Conservation (phyloP, 2,888 invertebrate species). For the Aphidoletes aphidimyza region DNA sequence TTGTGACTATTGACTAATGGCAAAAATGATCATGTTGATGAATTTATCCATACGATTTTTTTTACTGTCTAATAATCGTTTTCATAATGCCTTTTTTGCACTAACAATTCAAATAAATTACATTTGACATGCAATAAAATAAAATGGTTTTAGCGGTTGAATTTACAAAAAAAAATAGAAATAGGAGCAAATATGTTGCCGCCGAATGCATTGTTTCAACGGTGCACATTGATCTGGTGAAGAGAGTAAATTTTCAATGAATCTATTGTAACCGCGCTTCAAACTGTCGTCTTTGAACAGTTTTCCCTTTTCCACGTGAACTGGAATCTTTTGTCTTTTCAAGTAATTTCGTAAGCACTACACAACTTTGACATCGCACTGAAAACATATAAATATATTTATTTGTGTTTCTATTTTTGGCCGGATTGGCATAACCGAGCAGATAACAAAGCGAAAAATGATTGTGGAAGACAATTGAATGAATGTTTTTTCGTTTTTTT, state of each 20-base stretch:
- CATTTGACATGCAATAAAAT: background rate
- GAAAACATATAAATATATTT: background rate
- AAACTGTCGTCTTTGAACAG: background rate
- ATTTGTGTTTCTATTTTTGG: background rate
- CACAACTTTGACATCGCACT: too few species aligned
- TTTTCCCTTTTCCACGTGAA: background rate
- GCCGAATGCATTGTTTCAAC: background rate
- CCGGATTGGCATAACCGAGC: background rate
- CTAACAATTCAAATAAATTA: constrained; percentile 2
- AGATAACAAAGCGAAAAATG: background rate
- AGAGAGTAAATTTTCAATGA: constrained; percentile 2
- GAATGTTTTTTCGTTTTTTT: background rate
- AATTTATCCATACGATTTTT: background rate
- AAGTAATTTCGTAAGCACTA: too few species aligned
- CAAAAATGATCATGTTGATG: constrained; percentile 11
- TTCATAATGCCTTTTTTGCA: background rate
- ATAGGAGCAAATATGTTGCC: background rate
- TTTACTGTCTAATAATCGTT: constrained; percentile 7
- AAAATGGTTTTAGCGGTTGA: too few species aligned
- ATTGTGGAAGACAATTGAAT: constrained; percentile 29
- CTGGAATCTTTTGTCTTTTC: background rate
- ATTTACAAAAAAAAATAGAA: background rate
- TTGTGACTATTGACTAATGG: constrained; percentile 8
- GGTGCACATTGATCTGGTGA: background rate
- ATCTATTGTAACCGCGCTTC: background rate